Percentiles rank a stretch among this genome's conserved stretches.
These are phyloP conservation scores for Aulostomus chinensis DNA, from an alignment of 2,797 vertebrate genomes.

Conservation along the genomic window DNA sequence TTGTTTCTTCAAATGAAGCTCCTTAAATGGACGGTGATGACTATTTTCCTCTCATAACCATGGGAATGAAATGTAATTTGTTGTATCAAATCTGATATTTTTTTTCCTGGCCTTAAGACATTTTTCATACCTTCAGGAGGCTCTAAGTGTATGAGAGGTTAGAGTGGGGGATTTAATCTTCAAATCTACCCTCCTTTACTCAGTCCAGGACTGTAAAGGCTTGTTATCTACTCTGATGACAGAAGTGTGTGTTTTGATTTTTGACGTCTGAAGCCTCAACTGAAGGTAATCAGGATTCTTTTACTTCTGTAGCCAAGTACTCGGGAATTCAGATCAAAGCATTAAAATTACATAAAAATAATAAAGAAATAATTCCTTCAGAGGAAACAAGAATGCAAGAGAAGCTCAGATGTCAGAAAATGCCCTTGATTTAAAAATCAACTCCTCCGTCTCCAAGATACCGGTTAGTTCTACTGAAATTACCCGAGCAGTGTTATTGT, in stretches of 20 bases:
- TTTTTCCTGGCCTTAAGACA: background rate
- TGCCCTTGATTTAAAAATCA: conserved; percentile 43
- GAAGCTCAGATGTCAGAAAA: conserved; percentile 13
- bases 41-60: conserved; percentile 49
- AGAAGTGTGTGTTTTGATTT: conserved; percentile 3
- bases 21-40: conserved; percentile 42
- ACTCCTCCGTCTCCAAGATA: conserved; percentile 21
- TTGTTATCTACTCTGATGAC: background rate
- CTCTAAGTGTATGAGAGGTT: background rate
- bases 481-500: conserved; percentile 41
- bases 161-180: conserved; percentile 2
- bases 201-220: background rate
- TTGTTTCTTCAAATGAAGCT: conserved; percentile 53
- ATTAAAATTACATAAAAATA: conserved; percentile 6
- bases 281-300: conserved; percentile 1
- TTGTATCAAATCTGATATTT: conserved; percentile 22
- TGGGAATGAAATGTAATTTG: conserved; percentile 38
- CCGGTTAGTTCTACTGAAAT: conserved; percentile 42
- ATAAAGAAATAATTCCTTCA: background rate
- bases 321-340: conserved; percentile 11
- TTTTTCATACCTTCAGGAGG: conserved; percentile 4
- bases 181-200: conserved; percentile 1
- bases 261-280: conserved; percentile 1
- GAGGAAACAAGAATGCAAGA: conserved; percentile 1
- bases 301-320: conserved; percentile 7